Base-by-base conservation (phyloP, 2,113 vertebrate species). In the Muntiacus reevesi region DNA sequence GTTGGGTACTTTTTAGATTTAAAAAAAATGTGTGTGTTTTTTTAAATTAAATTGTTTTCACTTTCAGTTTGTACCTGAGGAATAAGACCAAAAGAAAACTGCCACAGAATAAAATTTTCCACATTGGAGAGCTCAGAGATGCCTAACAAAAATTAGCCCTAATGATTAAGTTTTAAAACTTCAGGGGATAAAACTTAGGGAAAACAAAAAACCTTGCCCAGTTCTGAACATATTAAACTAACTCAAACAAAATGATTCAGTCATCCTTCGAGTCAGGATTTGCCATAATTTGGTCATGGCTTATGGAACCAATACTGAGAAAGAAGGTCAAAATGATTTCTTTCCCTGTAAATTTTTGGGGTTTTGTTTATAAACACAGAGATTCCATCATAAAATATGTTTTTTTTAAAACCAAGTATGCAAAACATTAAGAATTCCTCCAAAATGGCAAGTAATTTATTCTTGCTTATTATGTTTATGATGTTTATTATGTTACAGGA, bases 301-400 rank as follows among this genome's bases (percentile, higher is more conserved):
- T 97, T 97, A 94, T 97, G 93, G 87, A 97, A 93, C 47, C 27
- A 74, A 91, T 89, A 94, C 62, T 94, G 91, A 98, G 62, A 91
- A 94, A 95, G 88, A 97, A 98, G 92, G 94, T 97, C 96, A 95
- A 96, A 97, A 98, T 94, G 36, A 96, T 97, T 95, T 97, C 94
- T 96, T 97, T 88, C 92, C 93, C 62, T 95, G 88, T 95, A 96
- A 97, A 95, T 93, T 97, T 97, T 96, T 92, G 3, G 89, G 43
- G 52, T 47, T 71, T 97, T 98, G 97, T 96, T 98, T 97, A 96
- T 98, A 94, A 96, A 93, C 89, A 97, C 78, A 97, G 83, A 97
- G 84, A 96, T 94, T 97, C 87, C 57, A 62, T 89, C 82, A 97
- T 97, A 93, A 97, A 97, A 97, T 96, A 79, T 86, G 82, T 28